Percentiles rank a stretch among this genome's conserved stretches.
Conservation (phyloP, 2,797 vertebrate species). For the Hydrolagus colliei region DNA sequence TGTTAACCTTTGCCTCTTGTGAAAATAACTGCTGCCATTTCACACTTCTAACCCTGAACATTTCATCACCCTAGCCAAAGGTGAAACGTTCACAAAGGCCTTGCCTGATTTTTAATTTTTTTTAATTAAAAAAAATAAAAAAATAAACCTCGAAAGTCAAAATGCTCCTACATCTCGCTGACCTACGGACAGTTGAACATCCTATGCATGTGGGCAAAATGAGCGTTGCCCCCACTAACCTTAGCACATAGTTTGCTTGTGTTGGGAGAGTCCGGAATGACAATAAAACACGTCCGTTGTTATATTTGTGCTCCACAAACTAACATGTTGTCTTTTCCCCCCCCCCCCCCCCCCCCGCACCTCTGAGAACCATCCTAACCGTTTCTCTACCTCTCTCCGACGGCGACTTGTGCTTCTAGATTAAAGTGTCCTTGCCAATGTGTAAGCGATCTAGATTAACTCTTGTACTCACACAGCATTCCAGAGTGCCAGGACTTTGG, state of each 20-base stretch:
- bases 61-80: slow-evolving; percentile 37
- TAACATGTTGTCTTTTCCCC: slow-evolving; percentile 19
- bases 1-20: slow-evolving; percentile 43
- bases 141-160: slow-evolving; percentile 40
- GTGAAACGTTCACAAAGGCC: slow-evolving; percentile 54
- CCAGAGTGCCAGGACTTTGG: too few relatives aligned
- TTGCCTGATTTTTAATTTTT: slow-evolving; percentile 42
- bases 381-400: slow-evolving; percentile 1
- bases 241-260: neutral
- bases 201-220: slow-evolving; percentile 38
- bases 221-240: too few relatives aligned
- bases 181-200: slow-evolving; percentile 40
- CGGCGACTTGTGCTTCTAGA: neutral
- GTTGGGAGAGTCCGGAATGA: neutral
- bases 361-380: neutral
- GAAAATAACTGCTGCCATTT: slow-evolving; percentile 52
- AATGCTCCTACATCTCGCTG: slow-evolving; percentile 39
- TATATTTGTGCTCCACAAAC: neutral
- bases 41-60: slow-evolving; percentile 56
- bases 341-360: too few relatives aligned
- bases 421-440: neutral
- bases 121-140: slow-evolving; percentile 17
- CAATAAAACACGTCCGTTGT: neutral
- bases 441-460: too few relatives aligned
- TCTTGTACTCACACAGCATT: too few relatives aligned